A percentile compares a stretch with the other conserved stretches of the same genome.
Evolutionary conservation across 1,140 invertebrate genomes (phyloP).

Genomic region (Cotesia glomerata): DNA sequence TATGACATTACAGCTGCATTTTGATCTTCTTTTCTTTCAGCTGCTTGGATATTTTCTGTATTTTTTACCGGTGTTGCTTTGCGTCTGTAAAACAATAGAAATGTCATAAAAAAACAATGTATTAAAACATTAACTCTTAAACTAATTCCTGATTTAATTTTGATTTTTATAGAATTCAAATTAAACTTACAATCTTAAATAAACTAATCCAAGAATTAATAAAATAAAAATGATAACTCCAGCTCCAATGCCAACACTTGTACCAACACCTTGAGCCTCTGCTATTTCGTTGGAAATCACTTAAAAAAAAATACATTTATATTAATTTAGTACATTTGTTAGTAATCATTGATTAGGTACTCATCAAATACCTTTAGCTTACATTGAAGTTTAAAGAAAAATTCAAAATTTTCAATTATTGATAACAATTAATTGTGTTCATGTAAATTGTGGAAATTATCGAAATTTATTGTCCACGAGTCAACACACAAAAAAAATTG

Average conservation of each 20-base stretch:
- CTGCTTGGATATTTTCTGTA: constrained; percentile 84
- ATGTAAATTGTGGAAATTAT: no score
- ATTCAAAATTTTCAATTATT: no score
- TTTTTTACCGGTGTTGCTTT: constrained; percentile 86
- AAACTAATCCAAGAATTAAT: constrained; percentile 77
- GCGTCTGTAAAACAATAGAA: constrained; percentile 62
- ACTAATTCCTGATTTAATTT: constrained; percentile 19
- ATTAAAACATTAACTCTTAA: background rate
- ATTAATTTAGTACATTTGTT: background rate
- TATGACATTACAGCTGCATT: constrained; percentile 87
- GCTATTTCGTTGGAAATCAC: constrained; percentile 65
- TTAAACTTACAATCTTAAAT: constrained; percentile 75
- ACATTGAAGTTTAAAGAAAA: no score
- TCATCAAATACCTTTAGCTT: background rate
- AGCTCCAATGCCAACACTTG: constrained; percentile 80
- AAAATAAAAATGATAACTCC: constrained; percentile 79
- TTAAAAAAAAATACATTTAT: constrained; percentile 44
- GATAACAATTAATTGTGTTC: no score
- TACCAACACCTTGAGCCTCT: constrained; percentile 74
- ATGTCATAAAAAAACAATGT: background rate
- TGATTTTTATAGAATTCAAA: background rate
- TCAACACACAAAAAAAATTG: no score
- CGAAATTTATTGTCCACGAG: no score
- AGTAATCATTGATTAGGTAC: no score
- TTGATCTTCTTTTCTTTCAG: constrained; percentile 82